Evolutionary conservation across 1,140 invertebrate genomes (phyloP).

Genomic region (Bombus soroeensis): DNA sequence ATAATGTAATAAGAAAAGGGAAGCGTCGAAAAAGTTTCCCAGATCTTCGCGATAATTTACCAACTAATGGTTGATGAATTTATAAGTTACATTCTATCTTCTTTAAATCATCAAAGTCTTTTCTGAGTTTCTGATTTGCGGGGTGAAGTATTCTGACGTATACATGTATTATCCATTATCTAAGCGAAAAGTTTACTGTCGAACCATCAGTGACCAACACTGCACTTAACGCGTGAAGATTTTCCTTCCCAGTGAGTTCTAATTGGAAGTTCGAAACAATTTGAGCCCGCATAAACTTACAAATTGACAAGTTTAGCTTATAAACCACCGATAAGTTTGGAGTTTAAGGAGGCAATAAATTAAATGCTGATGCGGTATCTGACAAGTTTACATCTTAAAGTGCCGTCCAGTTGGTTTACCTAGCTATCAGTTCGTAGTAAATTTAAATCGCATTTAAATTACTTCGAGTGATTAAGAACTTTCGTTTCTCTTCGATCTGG

Average conservation of each 20-base stretch:
- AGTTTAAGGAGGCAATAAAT: conserved; percentile 1
- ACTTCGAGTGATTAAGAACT: too few species aligned
- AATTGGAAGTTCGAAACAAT: background rate
- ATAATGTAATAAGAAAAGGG: background rate
- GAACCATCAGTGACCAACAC: background rate
- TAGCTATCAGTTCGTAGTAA: background rate
- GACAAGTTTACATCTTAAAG: conserved; percentile 1
- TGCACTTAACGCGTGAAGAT: background rate
- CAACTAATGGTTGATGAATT: background rate
- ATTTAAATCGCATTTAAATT: conserved; percentile 3
- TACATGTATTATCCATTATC: background rate
- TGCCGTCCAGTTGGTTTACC: background rate
- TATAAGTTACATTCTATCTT: background rate
- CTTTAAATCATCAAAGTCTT: background rate
- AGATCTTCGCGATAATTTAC: background rate
- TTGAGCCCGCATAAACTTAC: background rate
- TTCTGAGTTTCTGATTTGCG: background rate
- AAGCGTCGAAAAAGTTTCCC: background rate
- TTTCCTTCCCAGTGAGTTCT: background rate
- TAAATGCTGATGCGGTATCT: background rate
- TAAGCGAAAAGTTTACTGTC: background rate
- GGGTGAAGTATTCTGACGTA: background rate
- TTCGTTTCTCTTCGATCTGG: too few species aligned
- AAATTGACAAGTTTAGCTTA: conserved; percentile 2
- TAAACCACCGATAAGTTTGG: background rate